These are phyloP conservation scores for Dromaius novaehollandiae DNA, from an alignment of 2,113 vertebrate genomes.

Conservation along the genomic window DNA sequence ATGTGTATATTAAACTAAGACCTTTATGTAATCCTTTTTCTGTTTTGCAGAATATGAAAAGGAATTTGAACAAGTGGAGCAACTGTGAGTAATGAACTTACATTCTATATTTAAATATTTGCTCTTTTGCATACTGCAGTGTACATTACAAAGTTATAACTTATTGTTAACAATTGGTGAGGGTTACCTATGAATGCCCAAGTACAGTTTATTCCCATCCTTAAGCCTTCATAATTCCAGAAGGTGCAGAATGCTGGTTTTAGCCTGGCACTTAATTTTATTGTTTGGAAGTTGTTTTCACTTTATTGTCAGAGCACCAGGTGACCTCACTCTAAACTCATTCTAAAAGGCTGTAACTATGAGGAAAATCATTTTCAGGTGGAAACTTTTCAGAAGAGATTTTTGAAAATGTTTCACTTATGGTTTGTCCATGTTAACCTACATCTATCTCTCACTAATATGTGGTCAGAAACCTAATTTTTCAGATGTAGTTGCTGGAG, in stretches of 20 bases:
- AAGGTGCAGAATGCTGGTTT: not conserved
- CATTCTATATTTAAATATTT: not conserved
- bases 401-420: not conserved
- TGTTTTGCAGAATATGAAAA: conserved; percentile 69
- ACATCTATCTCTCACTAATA: not conserved
- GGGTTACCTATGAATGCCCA: not conserved
- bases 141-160: not conserved
- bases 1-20: not conserved
- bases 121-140: not conserved
- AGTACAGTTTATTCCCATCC: not conserved
- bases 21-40: not conserved
- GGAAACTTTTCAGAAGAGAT: not conserved
- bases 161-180: not conserved
- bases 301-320: not conserved
- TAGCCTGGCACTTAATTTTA: not conserved
- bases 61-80: conserved; percentile 76
- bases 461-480: not conserved
- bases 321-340: not conserved
- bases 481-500: not conserved
- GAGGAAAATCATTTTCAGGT: not conserved
- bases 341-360: not conserved
- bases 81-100: conserved; percentile 79
- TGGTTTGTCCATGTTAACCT: fast-evolving
- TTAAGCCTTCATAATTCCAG: not conserved
- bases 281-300: not conserved